Evolutionary conservation across 2,888 invertebrate species (phyloP).

Genomic region (Nysson spinosus): DNA sequence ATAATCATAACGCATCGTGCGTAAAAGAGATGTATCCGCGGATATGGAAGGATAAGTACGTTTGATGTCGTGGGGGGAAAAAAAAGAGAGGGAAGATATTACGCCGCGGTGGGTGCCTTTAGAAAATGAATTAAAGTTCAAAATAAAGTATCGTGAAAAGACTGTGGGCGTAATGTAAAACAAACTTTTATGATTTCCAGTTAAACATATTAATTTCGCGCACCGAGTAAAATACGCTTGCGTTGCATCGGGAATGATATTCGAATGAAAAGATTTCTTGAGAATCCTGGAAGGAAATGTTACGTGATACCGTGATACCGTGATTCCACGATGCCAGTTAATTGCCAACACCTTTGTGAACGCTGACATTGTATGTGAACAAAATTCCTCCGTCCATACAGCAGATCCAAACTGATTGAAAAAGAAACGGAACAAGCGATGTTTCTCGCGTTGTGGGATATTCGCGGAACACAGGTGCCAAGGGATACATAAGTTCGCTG

Average conservation of each 20-base stretch:
- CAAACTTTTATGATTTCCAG: not conserved
- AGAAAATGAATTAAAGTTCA: not conserved
- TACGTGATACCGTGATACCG: too few relatives aligned
- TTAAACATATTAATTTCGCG: too few relatives aligned
- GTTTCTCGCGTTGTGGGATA: not conserved
- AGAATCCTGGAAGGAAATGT: too few relatives aligned
- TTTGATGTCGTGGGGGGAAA: slow-evolving; percentile 34
- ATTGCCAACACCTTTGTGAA: too few relatives aligned
- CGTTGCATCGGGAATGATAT: too few relatives aligned
- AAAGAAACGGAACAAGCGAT: too few relatives aligned
- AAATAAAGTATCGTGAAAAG: not conserved
- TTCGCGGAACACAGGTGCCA: not conserved
- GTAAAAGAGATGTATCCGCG: slow-evolving; percentile 21
- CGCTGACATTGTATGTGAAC: too few relatives aligned
- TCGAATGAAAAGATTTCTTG: too few relatives aligned
- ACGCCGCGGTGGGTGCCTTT: not conserved
- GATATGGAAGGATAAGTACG: slow-evolving; percentile 23
- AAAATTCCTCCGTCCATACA: too few relatives aligned
- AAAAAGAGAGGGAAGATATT: not conserved
- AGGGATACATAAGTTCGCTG: not conserved
- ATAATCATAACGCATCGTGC: slow-evolving; percentile 23
- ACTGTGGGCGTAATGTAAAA: not conserved
- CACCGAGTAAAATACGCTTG: too few relatives aligned
- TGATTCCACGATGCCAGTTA: too few relatives aligned
- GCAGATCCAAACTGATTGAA: too few relatives aligned